phyloP scores from a whole-genome alignment of 2,888 invertebrate genomes.

The Gibbula magus region DNA sequence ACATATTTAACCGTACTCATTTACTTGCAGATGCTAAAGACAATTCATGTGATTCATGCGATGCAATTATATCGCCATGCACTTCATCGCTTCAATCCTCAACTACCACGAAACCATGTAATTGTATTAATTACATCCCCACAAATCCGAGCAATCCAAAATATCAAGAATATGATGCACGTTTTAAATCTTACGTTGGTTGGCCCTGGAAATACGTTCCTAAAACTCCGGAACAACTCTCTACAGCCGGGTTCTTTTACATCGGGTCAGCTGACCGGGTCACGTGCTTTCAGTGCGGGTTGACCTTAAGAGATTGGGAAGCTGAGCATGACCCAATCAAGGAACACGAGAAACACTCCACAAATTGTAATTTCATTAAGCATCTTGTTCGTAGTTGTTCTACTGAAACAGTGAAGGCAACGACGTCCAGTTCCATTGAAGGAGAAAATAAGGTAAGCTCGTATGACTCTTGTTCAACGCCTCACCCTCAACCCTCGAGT shows the following conservation, averaged over 20 bases:
- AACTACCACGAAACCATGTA: too few relatives aligned
- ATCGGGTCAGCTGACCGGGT: constrained; percentile 22
- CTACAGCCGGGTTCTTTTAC: constrained; percentile 20
- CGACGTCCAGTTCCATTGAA: too few relatives aligned
- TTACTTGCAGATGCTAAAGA: too few relatives aligned
- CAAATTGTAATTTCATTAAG: neutral
- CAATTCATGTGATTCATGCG: too few relatives aligned
- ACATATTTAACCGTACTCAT: too few relatives aligned
- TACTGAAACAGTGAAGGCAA: too few relatives aligned
- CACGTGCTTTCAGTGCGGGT: constrained; percentile 21
- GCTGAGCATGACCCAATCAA: neutral
- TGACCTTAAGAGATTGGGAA: constrained; percentile 25
- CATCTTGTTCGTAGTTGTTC: neutral
- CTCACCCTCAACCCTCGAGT: too few relatives aligned
- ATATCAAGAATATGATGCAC: neutral
- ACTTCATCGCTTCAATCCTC: too few relatives aligned
- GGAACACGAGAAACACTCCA: neutral
- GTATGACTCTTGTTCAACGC: too few relatives aligned
- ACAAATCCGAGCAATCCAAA: neutral
- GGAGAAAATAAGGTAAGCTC: too few relatives aligned
- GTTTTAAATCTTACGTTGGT: neutral
- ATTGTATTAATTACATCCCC: too few relatives aligned
- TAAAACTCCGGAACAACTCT: neutral
- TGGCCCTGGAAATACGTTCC: neutral
- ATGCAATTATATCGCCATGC: too few relatives aligned